Base-by-base conservation (phyloP, 2,797 vertebrate species). In the Siniperca scherzeri region DNA sequence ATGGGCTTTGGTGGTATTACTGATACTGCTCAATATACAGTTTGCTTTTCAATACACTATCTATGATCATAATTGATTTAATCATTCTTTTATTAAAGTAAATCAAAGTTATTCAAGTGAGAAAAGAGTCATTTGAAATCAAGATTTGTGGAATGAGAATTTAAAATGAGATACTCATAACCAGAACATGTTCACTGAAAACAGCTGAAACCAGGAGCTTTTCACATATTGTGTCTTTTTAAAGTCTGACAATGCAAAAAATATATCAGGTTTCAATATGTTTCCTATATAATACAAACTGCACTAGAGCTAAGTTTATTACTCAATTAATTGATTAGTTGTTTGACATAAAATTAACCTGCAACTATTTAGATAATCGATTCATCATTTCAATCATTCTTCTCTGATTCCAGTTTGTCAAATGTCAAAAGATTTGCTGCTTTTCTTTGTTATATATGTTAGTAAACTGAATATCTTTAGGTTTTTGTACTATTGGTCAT, bases 21-120 rank as follows among this genome's bases (percentile, higher is more conserved):
- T 75, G 70, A 86, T 53, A 27, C 72, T 50, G 42, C 69, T 74
- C 64, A 68, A 77, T 77, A 74, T 67, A 27, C 78, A 46, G 56
- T 64, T 61, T 75, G 64, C 48, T 85, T 81, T 85, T 68, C 22
- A 64, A 60, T 42, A 38, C 13, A 7, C 60, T 7, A 27, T 17
- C 61, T 68, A 46, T 46, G 46, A 74, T 77, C 60, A 70, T 9
- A 9, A 62, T 68, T 61, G 59, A 87, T 57, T 74, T 21, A 80
- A 61, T 70, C 27, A 62, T 7, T 70, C 33, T 56, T 56, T 74
- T 76, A 36, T 52, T 57, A 42, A 74, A 77, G 3, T 17, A 27
- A 67, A 78, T 57, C 30, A 55, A 50, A 70, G 44, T 70, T 67
- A 53, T 33, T 71, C 71, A 50, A 56, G 56, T 82, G 17, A 65